Conservation (phyloP, 1,140 invertebrate species). For the Lamellibrachia luymesi region DNA sequence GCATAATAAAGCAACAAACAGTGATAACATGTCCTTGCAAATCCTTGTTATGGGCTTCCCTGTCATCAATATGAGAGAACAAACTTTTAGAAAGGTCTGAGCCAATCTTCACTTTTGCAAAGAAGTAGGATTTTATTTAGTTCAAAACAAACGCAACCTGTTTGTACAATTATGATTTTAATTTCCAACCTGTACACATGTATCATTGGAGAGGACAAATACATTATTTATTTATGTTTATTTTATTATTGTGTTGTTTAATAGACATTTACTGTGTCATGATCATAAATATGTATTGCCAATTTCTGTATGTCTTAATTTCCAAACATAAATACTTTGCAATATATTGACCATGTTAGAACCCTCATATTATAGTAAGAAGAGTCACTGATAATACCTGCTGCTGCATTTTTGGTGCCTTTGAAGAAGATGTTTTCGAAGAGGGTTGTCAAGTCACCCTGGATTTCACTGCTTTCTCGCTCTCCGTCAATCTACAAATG, state of each 20-base stretch:
- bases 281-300: no score
- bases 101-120: not conserved
- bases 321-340: no score
- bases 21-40: no score
- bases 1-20: no score
- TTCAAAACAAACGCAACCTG: not conserved
- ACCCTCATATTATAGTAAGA: not conserved
- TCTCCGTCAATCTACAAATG: conserved; percentile 8
- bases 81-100: not conserved
- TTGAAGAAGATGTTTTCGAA: not conserved
- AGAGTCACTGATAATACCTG: not conserved
- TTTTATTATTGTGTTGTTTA: not conserved
- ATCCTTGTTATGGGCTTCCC: not conserved
- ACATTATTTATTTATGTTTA: not conserved
- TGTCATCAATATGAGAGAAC: not conserved
- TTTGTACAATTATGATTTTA: not conserved
- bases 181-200: not conserved
- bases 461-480: not conserved
- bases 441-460: not conserved
- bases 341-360: no score
- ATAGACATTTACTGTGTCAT: not conserved
- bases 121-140: not conserved
- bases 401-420: not conserved
- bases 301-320: not conserved
- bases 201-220: not conserved